These are phyloP conservation scores for Ormyrus labotus DNA, from an alignment of 2,888 invertebrate species.

Conservation along the genomic window DNA sequence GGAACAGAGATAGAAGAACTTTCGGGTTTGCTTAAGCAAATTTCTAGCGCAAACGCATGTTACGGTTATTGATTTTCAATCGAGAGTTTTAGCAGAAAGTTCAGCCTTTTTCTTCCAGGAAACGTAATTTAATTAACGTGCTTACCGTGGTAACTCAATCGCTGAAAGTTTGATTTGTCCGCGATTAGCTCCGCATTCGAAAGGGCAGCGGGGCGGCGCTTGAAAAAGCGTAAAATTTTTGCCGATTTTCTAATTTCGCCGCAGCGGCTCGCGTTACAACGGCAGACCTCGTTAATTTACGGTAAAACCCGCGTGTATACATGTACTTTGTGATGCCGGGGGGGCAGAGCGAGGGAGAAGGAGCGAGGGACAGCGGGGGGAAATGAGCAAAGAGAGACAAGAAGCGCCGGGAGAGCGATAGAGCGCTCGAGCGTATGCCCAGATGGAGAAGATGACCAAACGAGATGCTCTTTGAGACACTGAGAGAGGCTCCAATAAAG, in stretches of 20 bases:
- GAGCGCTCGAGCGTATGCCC: constrained; percentile 54
- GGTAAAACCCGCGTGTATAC: constrained; percentile 58
- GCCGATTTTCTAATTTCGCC: constrained; percentile 17
- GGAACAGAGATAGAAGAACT: no score
- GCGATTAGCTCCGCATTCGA: no score
- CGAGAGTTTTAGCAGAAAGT: no score
- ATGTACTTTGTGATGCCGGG: constrained; percentile 57
- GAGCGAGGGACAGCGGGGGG: constrained; percentile 53
- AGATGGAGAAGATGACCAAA: constrained; percentile 74
- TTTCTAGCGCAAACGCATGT: no score
- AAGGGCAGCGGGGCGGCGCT: no score
- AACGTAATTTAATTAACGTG: no score
- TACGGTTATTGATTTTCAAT: no score
- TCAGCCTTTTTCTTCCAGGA: no score
- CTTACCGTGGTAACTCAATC: no score
- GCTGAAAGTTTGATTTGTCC: no score
- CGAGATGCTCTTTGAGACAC: constrained; percentile 76
- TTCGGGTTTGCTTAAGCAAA: no score
- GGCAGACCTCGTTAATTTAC: constrained; percentile 59
- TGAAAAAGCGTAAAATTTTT: background rate
- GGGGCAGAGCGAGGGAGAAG: constrained; percentile 52
- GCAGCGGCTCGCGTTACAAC: constrained; percentile 48
- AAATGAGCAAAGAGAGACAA: constrained; percentile 37
- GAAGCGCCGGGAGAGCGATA: constrained; percentile 54
- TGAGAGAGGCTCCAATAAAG: constrained; percentile 73